Evolutionary conservation across 2,797 vertebrate genomes (phyloP), one percentile per base, ranked within the genome.

Genomic region (Tachyglossus aculeatus): DNA sequence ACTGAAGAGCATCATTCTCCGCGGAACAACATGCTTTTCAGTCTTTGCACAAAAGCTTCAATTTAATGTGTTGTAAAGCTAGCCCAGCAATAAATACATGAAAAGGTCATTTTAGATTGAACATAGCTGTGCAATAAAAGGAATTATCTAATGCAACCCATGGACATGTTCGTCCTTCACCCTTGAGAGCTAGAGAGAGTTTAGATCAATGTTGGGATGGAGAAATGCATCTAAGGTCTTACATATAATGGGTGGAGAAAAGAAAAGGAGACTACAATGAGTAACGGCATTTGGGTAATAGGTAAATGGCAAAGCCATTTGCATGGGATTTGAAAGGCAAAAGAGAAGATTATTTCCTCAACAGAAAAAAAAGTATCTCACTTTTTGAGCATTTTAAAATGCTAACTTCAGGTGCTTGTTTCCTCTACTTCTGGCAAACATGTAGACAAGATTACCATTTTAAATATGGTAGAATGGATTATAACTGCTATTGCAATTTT

Each of bases 31-130:
- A 68, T 40, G 71, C 68, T 72, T 85, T 81, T 74, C 76, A 77
- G 70, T 4, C 2, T n/a, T 29, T 25, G 32, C 44, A 82, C 53
- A 86, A 88, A 88, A 85, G 75, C 71, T 63, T 73, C 56, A 31
- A 62, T 73, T 82, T 74, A 85, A 86, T 41, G 47, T 61, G 57
- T 51, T 70, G 58, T 73, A 82, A 81, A 80, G 68, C 64, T 64
- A 83, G 74, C 54, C 79, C 67, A 51, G 73, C 72, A 75, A 83
- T 83, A 87, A 86, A 83, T 41, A 39, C 58, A 74, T 88, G 81
- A 84, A 88, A 91, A 92, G 78, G 82, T 87, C 37, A 87, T 71
- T 86, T 85, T 81, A 88, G 59, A 90, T 71, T 88, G 87, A 89
- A 89, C 86, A 71, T 27, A 52, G 57, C 38, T 74, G 84, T 88